A percentile compares a stretch with the other conserved stretches of the same genome.
phyloP scores from a whole-genome alignment of 1,140 invertebrate genomes.

The Pseudomyrmex pallidus region DNA sequence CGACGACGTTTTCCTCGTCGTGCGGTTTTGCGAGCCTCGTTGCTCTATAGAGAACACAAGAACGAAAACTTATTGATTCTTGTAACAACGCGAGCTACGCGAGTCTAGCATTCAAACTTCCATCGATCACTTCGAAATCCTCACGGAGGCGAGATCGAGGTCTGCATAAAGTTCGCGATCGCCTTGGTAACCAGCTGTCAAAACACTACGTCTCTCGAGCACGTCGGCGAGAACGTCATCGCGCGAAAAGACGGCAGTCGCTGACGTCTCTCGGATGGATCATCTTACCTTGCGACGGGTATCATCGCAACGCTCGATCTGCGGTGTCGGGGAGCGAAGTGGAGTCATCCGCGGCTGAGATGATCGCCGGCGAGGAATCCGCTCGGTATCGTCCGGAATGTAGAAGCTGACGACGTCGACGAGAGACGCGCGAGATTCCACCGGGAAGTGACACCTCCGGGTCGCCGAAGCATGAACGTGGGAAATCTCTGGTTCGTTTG shows the following conservation, averaged over 20 bases:
- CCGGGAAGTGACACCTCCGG: conserved; percentile 23
- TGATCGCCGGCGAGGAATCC: conserved; percentile 56
- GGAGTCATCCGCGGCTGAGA: conserved; percentile 62
- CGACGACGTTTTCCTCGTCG: background rate
- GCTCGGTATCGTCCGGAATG: conserved; percentile 45
- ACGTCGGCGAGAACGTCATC: conserved; percentile 30
- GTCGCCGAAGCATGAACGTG: conserved; percentile 60
- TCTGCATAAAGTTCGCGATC: conserved; percentile 35
- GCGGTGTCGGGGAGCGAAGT: background rate
- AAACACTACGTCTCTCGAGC: conserved; percentile 68
- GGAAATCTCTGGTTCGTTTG: conserved; percentile 44
- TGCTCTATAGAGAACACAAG: background rate
- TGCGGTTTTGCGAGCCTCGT: too few relatives aligned
- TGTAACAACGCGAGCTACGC: background rate
- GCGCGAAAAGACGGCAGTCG: background rate
- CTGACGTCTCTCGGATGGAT: conserved; percentile 27
- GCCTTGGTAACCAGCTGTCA: conserved; percentile 77
- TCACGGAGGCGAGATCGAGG: background rate
- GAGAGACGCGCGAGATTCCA: conserved; percentile 48
- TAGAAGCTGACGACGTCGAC: conserved; percentile 65
- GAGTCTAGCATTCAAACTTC: background rate
- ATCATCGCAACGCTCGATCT: background rate
- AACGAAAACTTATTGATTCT: conserved; percentile 3
- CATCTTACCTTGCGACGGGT: background rate
- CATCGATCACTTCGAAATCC: conserved; percentile 61